phyloP scores from a whole-genome alignment of 2,888 invertebrate species.

The Kuschelorhynchus macadamiae region DNA sequence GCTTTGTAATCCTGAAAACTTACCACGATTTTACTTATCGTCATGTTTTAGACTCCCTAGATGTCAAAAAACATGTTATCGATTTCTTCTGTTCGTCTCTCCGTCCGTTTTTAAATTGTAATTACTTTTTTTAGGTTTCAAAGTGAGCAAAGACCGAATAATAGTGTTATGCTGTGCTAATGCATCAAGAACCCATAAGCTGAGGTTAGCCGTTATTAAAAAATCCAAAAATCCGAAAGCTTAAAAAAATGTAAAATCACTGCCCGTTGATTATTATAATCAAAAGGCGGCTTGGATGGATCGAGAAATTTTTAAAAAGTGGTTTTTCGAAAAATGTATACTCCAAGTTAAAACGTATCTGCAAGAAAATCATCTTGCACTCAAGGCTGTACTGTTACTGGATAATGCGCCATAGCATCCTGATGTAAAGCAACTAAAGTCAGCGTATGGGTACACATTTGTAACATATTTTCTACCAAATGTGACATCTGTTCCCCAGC shows the following conservation, averaged over 20 bases:
- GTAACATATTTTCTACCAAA: constrained; percentile 44
- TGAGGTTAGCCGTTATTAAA: constrained; percentile 19
- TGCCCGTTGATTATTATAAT: constrained; percentile 3
- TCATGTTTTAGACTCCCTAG: too few species aligned
- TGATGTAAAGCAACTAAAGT: constrained; percentile 36
- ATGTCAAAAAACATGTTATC: too few species aligned
- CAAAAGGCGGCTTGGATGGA: constrained; percentile 13
- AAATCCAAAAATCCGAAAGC: constrained; percentile 45
- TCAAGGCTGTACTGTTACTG: constrained; percentile 28
- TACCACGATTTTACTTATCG: too few species aligned
- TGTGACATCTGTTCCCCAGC: constrained; percentile 34
- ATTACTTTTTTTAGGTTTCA: too few species aligned
- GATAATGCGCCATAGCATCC: constrained; percentile 38
- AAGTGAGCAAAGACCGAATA: background rate
- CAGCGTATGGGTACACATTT: constrained; percentile 38
- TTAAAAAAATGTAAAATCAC: constrained; percentile 38
- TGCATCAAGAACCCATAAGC: constrained; percentile 32
- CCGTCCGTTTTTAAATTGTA: too few species aligned
- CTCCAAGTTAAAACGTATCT: too few species aligned
- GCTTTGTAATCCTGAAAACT: too few species aligned
- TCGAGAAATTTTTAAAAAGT: background rate
- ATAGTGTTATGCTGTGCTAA: constrained; percentile 28
- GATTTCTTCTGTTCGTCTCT: too few species aligned
- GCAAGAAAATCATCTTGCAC: constrained; percentile 32
- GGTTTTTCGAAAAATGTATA: constrained; percentile 4